Evolutionary conservation across 1,140 invertebrate species (phyloP), one percentile per base, ranked within the genome.

Genomic region (Nomia melanderi): DNA sequence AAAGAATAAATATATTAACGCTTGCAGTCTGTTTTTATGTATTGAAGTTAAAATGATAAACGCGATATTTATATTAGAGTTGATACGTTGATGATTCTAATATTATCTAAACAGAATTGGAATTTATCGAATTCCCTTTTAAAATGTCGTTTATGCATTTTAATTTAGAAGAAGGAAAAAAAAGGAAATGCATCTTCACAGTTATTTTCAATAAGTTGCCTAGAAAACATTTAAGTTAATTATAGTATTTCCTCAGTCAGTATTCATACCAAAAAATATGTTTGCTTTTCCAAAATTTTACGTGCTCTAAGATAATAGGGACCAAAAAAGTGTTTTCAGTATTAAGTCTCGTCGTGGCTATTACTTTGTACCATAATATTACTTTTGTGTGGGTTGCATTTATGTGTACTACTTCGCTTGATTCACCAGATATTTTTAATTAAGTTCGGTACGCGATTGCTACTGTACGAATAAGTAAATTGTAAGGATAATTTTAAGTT

Each of bases 311-410:
- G 29, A 77, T 63, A 44, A 72, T 78, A 78, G 76, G 76, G 76
- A 78, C 76, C 76, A 78, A 78, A 54, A n/a, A 78, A 78, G 31
- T 78, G 36, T 78, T 73, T 78, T 78, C 76, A 78, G 76, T 78
- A 78, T 78, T 78, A 78, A 78, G 54, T 73, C 33, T 39, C 17
- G 25, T 64, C 36, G 53, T 39, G 41, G 31, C 44, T 78, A 78
- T 14, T 64, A 64, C 4, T 59, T 73, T 57, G 17, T 70, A 47
- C 20, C 27, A 36, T 23, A 47, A 62, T 3, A 2, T 59, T 66
- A 41, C 36, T 60, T 69, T 71, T 41, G 50, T 12, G 4, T n/a
- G 69, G n/a, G 25, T 67, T 67, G 14, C 23, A 47, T 27, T 66
- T 44, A 12, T 50, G 33, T 29, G n/a, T 57, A 12, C 2, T 56